phyloP scores from a whole-genome alignment of 2,113 vertebrate species.

The Pterocles gutturalis region DNA sequence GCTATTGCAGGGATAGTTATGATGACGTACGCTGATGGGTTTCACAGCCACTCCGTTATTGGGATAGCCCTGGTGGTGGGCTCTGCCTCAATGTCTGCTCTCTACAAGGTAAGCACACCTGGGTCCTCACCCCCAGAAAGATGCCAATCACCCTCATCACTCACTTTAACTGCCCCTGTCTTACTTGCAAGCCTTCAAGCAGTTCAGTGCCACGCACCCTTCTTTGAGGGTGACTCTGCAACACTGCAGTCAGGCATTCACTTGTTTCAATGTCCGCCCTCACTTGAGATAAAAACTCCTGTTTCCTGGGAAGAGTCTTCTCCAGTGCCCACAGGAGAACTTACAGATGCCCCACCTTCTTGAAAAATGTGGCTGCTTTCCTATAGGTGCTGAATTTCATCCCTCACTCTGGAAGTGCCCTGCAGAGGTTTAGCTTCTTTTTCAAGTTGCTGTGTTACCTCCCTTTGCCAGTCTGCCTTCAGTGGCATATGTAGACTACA shows the following conservation, averaged over 20 bases:
- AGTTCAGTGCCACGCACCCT: not conserved
- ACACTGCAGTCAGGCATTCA: not conserved
- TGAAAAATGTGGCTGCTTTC: not conserved
- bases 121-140: not conserved
- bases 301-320: not conserved
- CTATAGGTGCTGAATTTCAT: not conserved
- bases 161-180: not conserved
- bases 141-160: rapidly evolving
- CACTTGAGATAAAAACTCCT: not conserved
- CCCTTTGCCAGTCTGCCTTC: not conserved
- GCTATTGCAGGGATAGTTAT: slow-evolving; percentile 98
- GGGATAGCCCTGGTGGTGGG: slow-evolving; percentile 94
- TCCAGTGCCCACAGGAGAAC: not conserved
- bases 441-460: not conserved
- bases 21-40: slow-evolving; percentile 97
- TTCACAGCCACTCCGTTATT: slow-evolving; percentile 96
- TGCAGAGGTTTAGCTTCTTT: not conserved
- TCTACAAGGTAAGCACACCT: slow-evolving; percentile 89
- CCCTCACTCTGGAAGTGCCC: not conserved
- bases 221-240: not conserved
- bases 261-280: not conserved
- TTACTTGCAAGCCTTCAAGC: not conserved
- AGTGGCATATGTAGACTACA: rapidly evolving
- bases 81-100: slow-evolving; percentile 93
- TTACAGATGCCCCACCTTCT: not conserved